A percentile compares a stretch with the other conserved stretches of the same genome.
phyloP scores from a whole-genome alignment of 2,797 vertebrate species.

The Helicolenus hilgendorfi region DNA sequence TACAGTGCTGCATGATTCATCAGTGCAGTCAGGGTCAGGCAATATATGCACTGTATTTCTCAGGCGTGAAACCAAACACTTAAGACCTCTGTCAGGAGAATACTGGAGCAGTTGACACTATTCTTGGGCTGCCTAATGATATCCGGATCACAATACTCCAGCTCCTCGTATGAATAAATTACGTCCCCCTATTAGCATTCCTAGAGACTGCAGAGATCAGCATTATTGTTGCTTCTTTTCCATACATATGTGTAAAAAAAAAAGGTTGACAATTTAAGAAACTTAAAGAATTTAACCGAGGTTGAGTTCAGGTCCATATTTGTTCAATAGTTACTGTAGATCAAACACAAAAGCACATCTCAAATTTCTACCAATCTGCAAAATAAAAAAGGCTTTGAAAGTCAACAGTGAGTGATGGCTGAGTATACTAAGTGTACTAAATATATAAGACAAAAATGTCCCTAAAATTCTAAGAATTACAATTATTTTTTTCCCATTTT shows the following conservation, averaged over 20 bases:
- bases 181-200: constrained; percentile 13
- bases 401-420: not conserved
- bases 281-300: not conserved
- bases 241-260: not conserved
- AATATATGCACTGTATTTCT: constrained; percentile 81
- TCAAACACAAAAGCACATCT: not conserved
- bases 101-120: constrained; percentile 75
- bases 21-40: constrained; percentile 84
- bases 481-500: not conserved
- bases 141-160: constrained; percentile 44
- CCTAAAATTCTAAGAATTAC: not conserved
- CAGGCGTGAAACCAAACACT: constrained; percentile 86
- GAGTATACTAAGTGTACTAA: not conserved
- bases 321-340: not conserved
- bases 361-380: not conserved
- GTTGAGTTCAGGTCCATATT: not conserved
- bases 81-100: constrained; percentile 78
- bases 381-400: not conserved
- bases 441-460: not conserved
- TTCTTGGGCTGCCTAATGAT: constrained; percentile 61
- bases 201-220: not conserved
- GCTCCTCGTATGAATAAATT: constrained; percentile 50
- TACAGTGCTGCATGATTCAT: constrained; percentile 85
- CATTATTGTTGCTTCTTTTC: not conserved
- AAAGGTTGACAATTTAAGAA: not conserved